These are phyloP conservation scores for Gasteruption jaculator DNA, from an alignment of 2,888 invertebrate genomes.

Conservation along the genomic window DNA sequence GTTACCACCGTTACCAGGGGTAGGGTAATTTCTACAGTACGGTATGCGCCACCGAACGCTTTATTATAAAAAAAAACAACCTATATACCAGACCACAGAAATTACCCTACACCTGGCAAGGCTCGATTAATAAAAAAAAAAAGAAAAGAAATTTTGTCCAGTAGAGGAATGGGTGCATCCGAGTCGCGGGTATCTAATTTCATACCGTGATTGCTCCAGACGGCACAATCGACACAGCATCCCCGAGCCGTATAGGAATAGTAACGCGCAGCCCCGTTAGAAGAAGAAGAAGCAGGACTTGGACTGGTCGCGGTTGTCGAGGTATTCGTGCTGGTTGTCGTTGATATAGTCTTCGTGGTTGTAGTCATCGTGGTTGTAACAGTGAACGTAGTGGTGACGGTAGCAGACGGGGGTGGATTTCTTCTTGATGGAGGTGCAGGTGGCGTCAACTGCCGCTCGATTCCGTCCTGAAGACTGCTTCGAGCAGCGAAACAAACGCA, in stretches of 20 bases:
- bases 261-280: slow-evolving; percentile 41
- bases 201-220: slow-evolving; percentile 49
- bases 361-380: slow-evolving; percentile 36
- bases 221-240: slow-evolving; percentile 48
- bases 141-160: no score
- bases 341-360: slow-evolving; percentile 40
- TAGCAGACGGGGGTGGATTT: slow-evolving; percentile 38
- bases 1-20: no score
- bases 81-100: no score
- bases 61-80: no score
- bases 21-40: no score
- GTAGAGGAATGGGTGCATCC: slow-evolving; percentile 1
- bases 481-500: slow-evolving; percentile 30
- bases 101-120: no score
- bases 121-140: no score
- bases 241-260: slow-evolving; percentile 44
- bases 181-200: slow-evolving; percentile 16
- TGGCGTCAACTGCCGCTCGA: slow-evolving; percentile 62
- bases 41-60: no score
- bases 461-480: slow-evolving; percentile 58
- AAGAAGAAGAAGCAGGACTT: slow-evolving; percentile 41
- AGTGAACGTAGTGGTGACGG: slow-evolving; percentile 27
- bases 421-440: slow-evolving; percentile 60
- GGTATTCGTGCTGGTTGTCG: slow-evolving; percentile 35
- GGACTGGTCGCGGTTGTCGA: slow-evolving; percentile 39